Percentiles rank a stretch among this genome's conserved stretches.
Conservation (phyloP, 2,797 vertebrate genomes). For the Rhadinocentrus ornatus region DNA sequence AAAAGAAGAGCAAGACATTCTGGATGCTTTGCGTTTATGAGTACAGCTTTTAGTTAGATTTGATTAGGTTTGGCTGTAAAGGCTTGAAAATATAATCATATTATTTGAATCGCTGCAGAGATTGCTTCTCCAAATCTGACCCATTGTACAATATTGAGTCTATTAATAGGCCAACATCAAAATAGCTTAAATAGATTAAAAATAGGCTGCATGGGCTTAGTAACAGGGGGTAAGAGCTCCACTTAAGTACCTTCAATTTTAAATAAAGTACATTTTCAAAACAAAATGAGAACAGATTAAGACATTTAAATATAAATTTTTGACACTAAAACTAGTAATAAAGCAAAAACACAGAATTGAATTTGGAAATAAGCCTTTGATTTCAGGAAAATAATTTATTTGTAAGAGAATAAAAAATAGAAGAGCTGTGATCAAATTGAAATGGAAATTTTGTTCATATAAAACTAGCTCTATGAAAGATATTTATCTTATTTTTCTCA, state of each 20-base stretch:
- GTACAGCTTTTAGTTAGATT: background rate
- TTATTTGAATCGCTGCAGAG: background rate
- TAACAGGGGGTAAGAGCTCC: background rate
- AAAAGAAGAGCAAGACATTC: constrained; percentile 31
- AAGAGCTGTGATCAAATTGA: background rate
- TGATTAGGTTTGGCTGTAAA: background rate
- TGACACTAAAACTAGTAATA: background rate
- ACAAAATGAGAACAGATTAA: background rate
- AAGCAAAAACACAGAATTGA: background rate
- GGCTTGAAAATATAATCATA: background rate
- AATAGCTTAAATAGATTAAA: constrained; percentile 23
- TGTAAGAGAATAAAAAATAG: background rate
- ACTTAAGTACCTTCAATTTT: constrained; percentile 3
- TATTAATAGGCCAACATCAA: constrained; percentile 10
- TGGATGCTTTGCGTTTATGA: constrained; percentile 12
- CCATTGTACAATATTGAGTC: background rate
- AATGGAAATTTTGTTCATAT: background rate
- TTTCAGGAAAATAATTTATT: background rate
- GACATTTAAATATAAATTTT: background rate
- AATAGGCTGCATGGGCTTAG: background rate
- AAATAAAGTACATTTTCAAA: background rate
- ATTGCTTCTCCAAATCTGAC: constrained; percentile 2
- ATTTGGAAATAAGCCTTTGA: background rate
- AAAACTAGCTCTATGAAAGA: background rate
- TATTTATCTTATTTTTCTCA: background rate